Conservation (phyloP, 2,797 vertebrate species). For the Chelon auratus region DNA sequence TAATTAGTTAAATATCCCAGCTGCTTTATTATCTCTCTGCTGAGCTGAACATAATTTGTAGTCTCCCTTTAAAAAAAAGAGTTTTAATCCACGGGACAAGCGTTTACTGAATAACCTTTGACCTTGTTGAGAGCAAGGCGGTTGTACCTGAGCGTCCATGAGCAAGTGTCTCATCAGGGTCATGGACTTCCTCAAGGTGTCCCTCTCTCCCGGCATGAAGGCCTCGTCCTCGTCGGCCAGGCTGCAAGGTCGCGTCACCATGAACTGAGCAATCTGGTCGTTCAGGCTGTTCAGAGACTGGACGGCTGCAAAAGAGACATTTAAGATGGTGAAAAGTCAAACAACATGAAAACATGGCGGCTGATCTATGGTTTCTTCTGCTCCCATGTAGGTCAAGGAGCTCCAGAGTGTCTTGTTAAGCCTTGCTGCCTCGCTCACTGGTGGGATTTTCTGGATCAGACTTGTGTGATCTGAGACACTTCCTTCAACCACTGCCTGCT, state of each 20-base stretch:
- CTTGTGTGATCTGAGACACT: conserved; percentile 55
- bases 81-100: neutral
- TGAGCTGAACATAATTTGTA: neutral
- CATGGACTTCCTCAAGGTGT: conserved; percentile 93
- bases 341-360: neutral
- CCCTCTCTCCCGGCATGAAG: conserved; percentile 89
- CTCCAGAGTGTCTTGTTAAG: neutral
- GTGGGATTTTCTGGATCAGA: conserved; percentile 44
- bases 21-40: neutral
- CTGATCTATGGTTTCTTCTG: neutral
- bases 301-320: conserved; percentile 83
- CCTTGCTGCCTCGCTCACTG: conserved; percentile 12
- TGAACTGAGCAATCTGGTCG: conserved; percentile 95
- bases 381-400: conserved; percentile 8
- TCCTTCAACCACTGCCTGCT: conserved; percentile 51
- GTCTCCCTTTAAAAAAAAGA: neutral
- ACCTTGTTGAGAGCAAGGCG: neutral
- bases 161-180: conserved; percentile 94
- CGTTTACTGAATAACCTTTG: neutral
- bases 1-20: neutral
- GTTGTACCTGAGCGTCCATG: conserved; percentile 93
- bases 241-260: conserved; percentile 88
- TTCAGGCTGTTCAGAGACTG: conserved; percentile 95
- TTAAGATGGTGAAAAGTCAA: neutral
- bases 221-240: conserved; percentile 87